Percentiles rank a stretch among this genome's conserved stretches.
phyloP scores from a whole-genome alignment of 2,888 invertebrate species.

The Noctua fimbriata region DNA sequence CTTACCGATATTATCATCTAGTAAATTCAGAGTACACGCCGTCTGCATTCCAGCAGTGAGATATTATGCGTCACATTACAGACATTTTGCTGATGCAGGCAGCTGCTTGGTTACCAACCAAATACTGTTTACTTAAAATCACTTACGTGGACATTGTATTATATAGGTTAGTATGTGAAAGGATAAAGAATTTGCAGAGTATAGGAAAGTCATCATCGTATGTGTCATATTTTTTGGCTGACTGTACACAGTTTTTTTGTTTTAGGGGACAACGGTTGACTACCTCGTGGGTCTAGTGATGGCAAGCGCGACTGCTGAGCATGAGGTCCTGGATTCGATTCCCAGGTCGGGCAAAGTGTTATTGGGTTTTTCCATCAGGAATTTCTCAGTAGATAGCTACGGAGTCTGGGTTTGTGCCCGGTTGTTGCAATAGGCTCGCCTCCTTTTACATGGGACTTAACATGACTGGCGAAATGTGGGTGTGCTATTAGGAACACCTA shows the following conservation, averaged over 20 bases:
- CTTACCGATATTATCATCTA: constrained; percentile 47
- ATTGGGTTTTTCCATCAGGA: too few species aligned
- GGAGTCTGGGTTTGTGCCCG: too few species aligned
- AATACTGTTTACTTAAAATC: constrained; percentile 24
- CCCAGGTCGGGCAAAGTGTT: too few species aligned
- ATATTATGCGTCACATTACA: constrained; percentile 62
- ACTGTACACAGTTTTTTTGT: not conserved
- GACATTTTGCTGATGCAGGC: constrained; percentile 56
- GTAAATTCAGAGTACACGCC: constrained; percentile 49
- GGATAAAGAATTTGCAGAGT: not conserved
- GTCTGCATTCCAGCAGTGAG: constrained; percentile 55
- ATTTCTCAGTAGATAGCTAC: too few species aligned
- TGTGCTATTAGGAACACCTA: too few species aligned
- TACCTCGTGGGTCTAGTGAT: too few species aligned
- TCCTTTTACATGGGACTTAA: too few species aligned
- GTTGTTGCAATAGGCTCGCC: too few species aligned
- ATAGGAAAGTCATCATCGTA: not conserved
- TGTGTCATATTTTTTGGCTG: not conserved
- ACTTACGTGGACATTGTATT: constrained; percentile 17
- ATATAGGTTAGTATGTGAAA: not conserved
- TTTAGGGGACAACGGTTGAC: too few species aligned
- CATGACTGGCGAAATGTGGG: too few species aligned
- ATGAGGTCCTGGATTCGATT: too few species aligned
- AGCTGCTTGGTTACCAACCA: constrained; percentile 41
- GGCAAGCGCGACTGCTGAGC: too few species aligned